Percentiles rank a stretch among this genome's conserved stretches.
Evolutionary conservation across 2,888 invertebrate species (phyloP).

Genomic region (Trypoxylon attenuatum): DNA sequence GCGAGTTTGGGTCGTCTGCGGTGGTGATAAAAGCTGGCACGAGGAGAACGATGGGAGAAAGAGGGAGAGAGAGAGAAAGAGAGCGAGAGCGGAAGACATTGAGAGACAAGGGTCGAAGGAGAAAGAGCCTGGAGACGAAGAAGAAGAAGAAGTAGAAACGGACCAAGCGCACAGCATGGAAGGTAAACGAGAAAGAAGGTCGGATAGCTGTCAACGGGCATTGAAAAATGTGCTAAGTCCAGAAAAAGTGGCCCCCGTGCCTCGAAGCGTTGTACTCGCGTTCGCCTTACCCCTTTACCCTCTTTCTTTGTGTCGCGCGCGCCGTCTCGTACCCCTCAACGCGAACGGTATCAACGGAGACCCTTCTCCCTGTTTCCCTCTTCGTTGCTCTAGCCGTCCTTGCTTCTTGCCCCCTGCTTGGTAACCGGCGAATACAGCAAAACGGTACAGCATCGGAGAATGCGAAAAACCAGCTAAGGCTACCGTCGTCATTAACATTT

Average conservation of each 20-base stretch:
- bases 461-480: conserved; percentile 67
- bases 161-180: conserved; percentile 18
- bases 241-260: conserved; percentile 67
- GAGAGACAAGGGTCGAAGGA: conserved; percentile 33
- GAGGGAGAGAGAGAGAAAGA: conserved; percentile 18
- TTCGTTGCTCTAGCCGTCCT: conserved; percentile 63
- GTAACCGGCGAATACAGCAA: conserved; percentile 66
- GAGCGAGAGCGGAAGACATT: too few species aligned
- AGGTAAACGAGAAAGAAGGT: conserved; percentile 46
- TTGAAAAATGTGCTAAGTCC: conserved; percentile 71
- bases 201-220: conserved; percentile 68
- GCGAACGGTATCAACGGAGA: too few species aligned
- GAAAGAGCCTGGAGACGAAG: conserved; percentile 17
- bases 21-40: conserved; percentile 45
- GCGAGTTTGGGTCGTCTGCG: conserved; percentile 16
- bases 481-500: conserved; percentile 68
- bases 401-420: conserved; percentile 66
- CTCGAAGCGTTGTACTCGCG: conserved; percentile 62
- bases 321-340: conserved; percentile 23
- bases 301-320: conserved; percentile 24
- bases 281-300: conserved; percentile 39
- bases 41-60: conserved; percentile 31
- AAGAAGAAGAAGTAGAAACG: conserved; percentile 39
- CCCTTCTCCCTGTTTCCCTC: conserved; percentile 39
- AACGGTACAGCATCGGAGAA: conserved; percentile 69